These are phyloP conservation scores for Sparus aurata DNA, from an alignment of 2,797 vertebrate genomes.

Conservation along the genomic window DNA sequence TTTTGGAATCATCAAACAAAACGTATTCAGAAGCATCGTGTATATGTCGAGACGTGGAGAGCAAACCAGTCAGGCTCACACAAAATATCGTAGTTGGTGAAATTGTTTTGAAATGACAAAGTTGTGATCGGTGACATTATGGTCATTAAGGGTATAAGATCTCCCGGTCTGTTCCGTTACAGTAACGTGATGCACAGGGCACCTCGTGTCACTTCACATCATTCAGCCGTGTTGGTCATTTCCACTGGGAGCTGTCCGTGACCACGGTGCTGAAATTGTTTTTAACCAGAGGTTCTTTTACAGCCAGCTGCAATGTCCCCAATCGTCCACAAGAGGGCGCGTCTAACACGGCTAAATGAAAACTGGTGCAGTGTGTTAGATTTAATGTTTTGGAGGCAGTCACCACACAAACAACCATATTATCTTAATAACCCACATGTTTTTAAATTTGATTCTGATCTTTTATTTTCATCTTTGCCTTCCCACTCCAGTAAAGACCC, in stretches of 20 bases:
- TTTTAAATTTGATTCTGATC: too few relatives aligned
- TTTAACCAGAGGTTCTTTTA: background rate
- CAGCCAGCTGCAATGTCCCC: background rate
- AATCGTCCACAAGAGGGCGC: slow-evolving; percentile 66
- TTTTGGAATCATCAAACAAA: background rate
- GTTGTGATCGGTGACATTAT: background rate
- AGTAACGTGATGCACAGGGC: background rate
- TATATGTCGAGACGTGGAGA: background rate
- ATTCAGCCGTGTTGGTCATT: background rate
- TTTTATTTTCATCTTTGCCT: too few relatives aligned
- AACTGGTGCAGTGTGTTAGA: background rate
- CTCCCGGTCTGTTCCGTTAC: background rate
- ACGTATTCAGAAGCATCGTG: background rate
- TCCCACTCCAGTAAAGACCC: too few relatives aligned
- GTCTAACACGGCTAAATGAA: background rate
- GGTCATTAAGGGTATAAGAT: background rate
- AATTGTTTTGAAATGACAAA: background rate
- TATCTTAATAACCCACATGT: background rate
- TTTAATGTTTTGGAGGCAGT: background rate
- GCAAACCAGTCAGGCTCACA: background rate
- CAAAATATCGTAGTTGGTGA: background rate
- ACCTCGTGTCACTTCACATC: background rate
- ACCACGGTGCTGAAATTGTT: slow-evolving; percentile 70
- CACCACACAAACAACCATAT: background rate
- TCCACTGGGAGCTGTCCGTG: slow-evolving; percentile 65